phyloP scores from a whole-genome alignment of 2,113 vertebrate species.

The Papio anubis region DNA sequence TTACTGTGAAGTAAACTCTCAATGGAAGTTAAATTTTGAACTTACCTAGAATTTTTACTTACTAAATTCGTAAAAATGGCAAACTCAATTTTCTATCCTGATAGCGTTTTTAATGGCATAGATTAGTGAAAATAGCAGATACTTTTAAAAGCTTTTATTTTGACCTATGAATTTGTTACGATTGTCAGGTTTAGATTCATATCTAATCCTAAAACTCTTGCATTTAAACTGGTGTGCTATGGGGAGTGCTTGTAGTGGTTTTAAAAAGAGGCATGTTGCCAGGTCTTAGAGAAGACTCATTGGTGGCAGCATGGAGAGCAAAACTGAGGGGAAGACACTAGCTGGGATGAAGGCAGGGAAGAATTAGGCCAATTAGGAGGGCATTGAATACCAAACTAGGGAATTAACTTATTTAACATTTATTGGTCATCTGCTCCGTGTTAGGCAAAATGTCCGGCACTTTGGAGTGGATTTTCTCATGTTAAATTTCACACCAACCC shows the following conservation, averaged over 20 bases:
- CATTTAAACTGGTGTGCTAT: neutral
- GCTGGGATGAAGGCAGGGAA: neutral
- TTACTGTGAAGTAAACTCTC: neutral
- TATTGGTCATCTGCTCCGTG: neutral
- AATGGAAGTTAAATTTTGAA: neutral
- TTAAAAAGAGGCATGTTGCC: neutral
- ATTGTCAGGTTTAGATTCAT: neutral
- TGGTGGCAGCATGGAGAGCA: neutral
- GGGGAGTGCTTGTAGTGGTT: neutral
- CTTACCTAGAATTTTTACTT: neutral
- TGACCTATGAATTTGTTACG: constrained; percentile 35
- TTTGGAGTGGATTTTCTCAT: neutral
- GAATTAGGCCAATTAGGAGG: neutral
- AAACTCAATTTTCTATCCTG: neutral
- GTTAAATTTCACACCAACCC: neutral
- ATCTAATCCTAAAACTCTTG: neutral
- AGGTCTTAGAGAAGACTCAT: neutral
- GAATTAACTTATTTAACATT: constrained; percentile 14
- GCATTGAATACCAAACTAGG: neutral
- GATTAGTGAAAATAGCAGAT: constrained; percentile 34
- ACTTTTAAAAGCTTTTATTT: constrained; percentile 27
- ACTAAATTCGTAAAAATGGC: constrained; percentile 21
- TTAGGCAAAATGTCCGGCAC: neutral
- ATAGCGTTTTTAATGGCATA: neutral
- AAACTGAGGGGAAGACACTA: neutral